Percentiles rank a stretch among this genome's conserved stretches.
Conservation (phyloP, 2,797 vertebrate species). For the Hozukius guyotensis region DNA sequence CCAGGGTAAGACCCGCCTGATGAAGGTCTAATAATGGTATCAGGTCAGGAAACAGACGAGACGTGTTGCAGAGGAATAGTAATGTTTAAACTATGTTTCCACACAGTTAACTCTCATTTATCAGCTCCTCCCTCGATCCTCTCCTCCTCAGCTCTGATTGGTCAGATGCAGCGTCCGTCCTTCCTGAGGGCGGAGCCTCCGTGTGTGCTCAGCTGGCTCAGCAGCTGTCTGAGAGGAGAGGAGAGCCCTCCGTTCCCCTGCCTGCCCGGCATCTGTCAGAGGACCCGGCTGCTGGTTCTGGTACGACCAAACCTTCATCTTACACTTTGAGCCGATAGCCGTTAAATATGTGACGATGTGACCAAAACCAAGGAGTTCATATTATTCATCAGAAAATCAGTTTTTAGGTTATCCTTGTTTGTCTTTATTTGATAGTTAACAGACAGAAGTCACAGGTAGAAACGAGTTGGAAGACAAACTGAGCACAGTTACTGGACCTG, state of each 20-base stretch:
- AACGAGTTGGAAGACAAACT: not conserved
- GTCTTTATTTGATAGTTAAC: too few relatives aligned
- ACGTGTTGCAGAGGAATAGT: not conserved
- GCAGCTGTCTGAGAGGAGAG: slow-evolving; percentile 89
- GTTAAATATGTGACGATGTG: not conserved
- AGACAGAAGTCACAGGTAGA: not conserved
- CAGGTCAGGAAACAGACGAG: slow-evolving; percentile 47
- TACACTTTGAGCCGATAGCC: too few relatives aligned
- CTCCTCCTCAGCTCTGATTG: slow-evolving; percentile 84
- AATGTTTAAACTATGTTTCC: too few relatives aligned
- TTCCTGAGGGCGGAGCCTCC: slow-evolving; percentile 91
- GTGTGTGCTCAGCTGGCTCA: slow-evolving; percentile 93
- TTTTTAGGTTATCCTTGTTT: too few relatives aligned
- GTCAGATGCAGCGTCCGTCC: slow-evolving; percentile 89
- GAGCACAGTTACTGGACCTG: too few relatives aligned
- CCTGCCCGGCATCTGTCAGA: slow-evolving; percentile 91
- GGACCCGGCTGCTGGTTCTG: slow-evolving; percentile 93
- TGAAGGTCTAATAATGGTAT: slow-evolving; percentile 30
- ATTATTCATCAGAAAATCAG: not conserved
- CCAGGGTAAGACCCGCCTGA: slow-evolving; percentile 83
- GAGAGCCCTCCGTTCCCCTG: slow-evolving; percentile 88
- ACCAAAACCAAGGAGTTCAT: not conserved
- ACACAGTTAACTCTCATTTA: not conserved
- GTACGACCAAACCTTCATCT: slow-evolving; percentile 73
- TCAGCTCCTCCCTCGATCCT: not conserved